Base-by-base conservation (phyloP, 2,797 vertebrate genomes). In the Propithecus perrieri region DNA sequence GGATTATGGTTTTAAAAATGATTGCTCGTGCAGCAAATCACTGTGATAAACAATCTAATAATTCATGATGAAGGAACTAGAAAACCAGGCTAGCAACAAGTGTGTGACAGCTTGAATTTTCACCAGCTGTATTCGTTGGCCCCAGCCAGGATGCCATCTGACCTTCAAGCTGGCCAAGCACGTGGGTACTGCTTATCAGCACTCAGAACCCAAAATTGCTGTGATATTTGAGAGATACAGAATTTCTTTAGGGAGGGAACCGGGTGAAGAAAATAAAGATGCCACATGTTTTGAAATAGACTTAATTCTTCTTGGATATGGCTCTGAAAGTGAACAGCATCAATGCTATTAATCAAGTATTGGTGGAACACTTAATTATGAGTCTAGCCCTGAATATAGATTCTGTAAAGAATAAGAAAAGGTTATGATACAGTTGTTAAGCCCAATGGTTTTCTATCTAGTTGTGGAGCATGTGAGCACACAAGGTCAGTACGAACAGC, bases 11-110 rank as follows among this genome's bases (percentile, higher is more conserved):
- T 96, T 97, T 80, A 41, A 96, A 95, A 95, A 48, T 41, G 86
- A 91, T 46, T 89, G 84, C 79, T 94, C 92, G 43, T 59, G 79
- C 20, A 74, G 79, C 48, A 41, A 89, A 67, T 92, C 63, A 48
- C 84, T 85, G 72, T 81, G 74, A 61, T 86, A 94, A 97, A 96
- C 83, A 96, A 84, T 84, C 91, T 91, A 89, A 69, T 89, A 97
- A 91, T 95, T 96, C 92, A 74, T 0, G 38, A 48, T 53, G 94
- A 94, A 96, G 61, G 91, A 96, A 94, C 75, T 67, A 72, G 94
- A 94, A 96, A 95, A 78, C 71, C 48, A 65, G 76, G 80, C 46
- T 20, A 69, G 80, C 94, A 89, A 76, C 95, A 95, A 96, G 92
- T 94, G 81, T 83, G 50, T 69, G 79, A 83, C 46, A 43, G 90